Base-by-base conservation (phyloP, 2,113 vertebrate genomes). In the Eubucco bourcierii region DNA sequence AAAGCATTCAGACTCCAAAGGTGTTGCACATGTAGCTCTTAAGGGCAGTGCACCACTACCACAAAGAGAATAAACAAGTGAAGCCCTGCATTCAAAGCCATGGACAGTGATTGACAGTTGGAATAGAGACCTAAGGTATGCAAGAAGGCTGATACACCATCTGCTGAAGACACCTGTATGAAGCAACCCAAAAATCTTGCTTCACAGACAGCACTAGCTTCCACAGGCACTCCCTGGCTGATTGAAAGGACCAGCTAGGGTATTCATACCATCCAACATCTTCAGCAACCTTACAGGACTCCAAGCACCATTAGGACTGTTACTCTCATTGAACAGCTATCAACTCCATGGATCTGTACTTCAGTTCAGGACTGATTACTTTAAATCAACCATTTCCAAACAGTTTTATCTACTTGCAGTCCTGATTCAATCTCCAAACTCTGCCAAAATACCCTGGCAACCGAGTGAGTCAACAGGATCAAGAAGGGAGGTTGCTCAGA, bases 401-500 rank as follows among this genome's bases (percentile, higher is more conserved):
- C 63, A 53, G 15, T 15, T 65, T 10, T 16, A 81, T 13, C 59
- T 63, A 39, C 29, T 10, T 56, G 55, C 41, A 85, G 63, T 27
- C 27, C 52, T 79, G 55, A 89, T 82, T 29, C 34, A 44, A 37
- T 7, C 64, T 79, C 59, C 6, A 21, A 50, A 72, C 25, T 6
- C 1, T 4, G 11, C 29, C 39, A 17, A 58, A 90, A 83, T 24
- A 33, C 12, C 9, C 24, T 3, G 2, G 52, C 39, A 83, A 39
- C 0, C 20, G 11, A 44, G 41, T 15, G 20, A 72, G 34, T 84
- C 64, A 66, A n/a, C 0, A 1, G 1, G 50, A 76, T 27, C 41
- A 46, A 70, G 56, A 11, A 82, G 27, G 52, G 29, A 41, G 60
- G 56, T 28, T 28, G 46, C 80, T 80, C 72, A 66, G 21, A 29